Conservation (phyloP, 2,888 invertebrate genomes). For the Bombylius major region DNA sequence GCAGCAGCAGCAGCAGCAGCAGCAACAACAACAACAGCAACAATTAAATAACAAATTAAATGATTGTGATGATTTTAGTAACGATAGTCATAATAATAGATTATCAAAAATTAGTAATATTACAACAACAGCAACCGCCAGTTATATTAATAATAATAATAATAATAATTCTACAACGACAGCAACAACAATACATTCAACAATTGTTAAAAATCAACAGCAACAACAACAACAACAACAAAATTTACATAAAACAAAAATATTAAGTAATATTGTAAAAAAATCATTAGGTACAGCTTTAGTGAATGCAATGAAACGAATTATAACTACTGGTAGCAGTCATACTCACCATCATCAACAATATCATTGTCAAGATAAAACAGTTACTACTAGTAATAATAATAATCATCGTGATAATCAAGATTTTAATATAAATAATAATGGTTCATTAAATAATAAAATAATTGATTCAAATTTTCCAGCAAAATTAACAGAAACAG, state of each 20-base stretch:
- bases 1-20: too few relatives aligned
- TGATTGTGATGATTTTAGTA: neutral
- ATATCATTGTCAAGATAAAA: neutral
- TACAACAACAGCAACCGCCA: neutral
- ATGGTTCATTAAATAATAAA: too few relatives aligned
- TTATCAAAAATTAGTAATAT: neutral
- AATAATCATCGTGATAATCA: neutral
- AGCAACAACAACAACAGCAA: too few relatives aligned
- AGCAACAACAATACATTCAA: neutral
- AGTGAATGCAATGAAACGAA: constrained; percentile 9
- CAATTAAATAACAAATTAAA: neutral
- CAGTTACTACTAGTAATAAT: neutral
- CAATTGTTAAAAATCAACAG: neutral
- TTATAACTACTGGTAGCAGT: constrained; percentile 1
- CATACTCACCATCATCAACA: neutral
- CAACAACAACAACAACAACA: neutral
- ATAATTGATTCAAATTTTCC: neutral
- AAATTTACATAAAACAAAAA: neutral
- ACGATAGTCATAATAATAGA: constrained; percentile 1
- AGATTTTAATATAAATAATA: too few relatives aligned
- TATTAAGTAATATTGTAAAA: constrained; percentile 1
- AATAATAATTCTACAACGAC: neutral
- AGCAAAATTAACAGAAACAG: neutral
- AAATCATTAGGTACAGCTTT: constrained; percentile 4
- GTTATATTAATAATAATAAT: neutral